Evolutionary conservation across 2,888 invertebrate genomes (phyloP).

Genomic region (Emmelina monodactyla): DNA sequence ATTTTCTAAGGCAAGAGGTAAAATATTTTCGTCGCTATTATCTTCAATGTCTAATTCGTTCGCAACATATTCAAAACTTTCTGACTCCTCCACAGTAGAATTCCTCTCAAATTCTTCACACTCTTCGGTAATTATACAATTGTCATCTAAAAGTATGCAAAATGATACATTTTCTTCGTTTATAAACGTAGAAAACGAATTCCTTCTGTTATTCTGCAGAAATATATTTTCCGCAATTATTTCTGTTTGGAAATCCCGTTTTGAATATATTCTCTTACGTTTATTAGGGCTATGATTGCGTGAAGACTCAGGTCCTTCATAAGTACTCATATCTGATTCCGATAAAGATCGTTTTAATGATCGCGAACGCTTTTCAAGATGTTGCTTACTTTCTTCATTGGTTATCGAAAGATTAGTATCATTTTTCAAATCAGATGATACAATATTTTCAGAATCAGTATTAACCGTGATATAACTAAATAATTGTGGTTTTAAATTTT

Average conservation of each 20-base stretch:
- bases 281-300: too few species aligned
- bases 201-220: conserved; percentile 40
- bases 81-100: conserved; percentile 17
- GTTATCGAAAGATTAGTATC: too few species aligned
- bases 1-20: too few species aligned
- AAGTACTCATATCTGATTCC: conserved; percentile 38
- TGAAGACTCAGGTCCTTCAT: too few species aligned
- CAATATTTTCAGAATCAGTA: too few species aligned
- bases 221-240: conserved; percentile 27
- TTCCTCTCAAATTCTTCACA: conserved; percentile 33
- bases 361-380: conserved; percentile 14
- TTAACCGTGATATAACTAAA: too few species aligned
- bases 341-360: conserved; percentile 45
- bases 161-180: conserved; percentile 46
- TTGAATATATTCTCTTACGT: too few species aligned
- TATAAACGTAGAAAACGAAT: conserved; percentile 44
- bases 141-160: conserved; percentile 50
- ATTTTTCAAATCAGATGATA: too few species aligned
- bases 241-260: conserved; percentile 20
- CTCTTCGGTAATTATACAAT: conserved; percentile 43
- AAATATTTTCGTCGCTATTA: neutral
- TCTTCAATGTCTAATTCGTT: neutral
- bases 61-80: too few species aligned
- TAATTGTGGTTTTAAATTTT: too few species aligned
- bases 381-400: neutral